Evolutionary conservation across 2,113 vertebrate species (phyloP).

Genomic region (Pelmatolapia mariae): DNA sequence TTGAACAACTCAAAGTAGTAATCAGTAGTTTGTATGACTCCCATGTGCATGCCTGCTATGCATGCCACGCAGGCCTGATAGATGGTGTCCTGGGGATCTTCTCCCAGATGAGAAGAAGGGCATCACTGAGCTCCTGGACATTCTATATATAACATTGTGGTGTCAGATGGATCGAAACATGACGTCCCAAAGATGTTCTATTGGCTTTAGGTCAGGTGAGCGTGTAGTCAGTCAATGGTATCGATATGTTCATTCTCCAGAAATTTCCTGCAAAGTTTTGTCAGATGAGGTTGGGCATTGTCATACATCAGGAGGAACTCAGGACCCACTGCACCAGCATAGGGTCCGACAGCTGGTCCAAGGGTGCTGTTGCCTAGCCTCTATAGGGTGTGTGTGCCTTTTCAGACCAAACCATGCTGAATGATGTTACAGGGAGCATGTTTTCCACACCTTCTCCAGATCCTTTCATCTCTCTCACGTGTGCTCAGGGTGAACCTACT

Average conservation of each 20-base stretch:
- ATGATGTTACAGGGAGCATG: background rate
- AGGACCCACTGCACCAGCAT: background rate
- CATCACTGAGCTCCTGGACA: background rate
- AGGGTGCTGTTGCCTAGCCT: background rate
- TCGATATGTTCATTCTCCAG: background rate
- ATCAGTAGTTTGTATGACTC: background rate
- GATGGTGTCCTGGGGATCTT: background rate
- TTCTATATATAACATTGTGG: background rate
- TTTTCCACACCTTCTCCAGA: background rate
- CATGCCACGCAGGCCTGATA: fast-evolving
- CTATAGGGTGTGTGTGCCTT: background rate
- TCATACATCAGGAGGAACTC: background rate
- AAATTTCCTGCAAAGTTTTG: background rate
- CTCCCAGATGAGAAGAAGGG: background rate
- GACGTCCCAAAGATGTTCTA: background rate
- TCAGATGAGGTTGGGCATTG: background rate
- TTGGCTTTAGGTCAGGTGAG: background rate
- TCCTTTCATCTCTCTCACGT: background rate
- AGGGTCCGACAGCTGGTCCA: background rate
- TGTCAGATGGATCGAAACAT: background rate
- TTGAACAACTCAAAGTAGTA: background rate
- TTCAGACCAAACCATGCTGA: background rate
- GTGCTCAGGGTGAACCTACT: background rate
- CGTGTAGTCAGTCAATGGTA: background rate
- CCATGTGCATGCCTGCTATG: background rate